These are phyloP conservation scores for Nomada hirtipes DNA, from an alignment of 2,888 invertebrate genomes.

Conservation along the genomic window DNA sequence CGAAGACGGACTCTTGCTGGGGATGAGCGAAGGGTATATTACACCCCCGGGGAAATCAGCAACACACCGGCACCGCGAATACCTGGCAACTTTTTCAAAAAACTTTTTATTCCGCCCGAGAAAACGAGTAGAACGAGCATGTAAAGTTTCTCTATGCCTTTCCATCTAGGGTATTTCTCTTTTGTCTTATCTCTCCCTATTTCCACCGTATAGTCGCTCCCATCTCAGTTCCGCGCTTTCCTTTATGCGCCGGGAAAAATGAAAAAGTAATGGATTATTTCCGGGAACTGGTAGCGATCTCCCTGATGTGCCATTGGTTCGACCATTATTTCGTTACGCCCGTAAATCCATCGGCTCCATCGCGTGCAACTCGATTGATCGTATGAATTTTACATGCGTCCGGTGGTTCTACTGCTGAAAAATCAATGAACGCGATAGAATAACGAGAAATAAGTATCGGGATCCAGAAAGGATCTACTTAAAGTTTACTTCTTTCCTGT, in stretches of 20 bases:
- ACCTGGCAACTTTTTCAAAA: conserved; percentile 51
- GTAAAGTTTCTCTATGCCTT: conserved; percentile 41
- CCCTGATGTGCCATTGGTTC: conserved; percentile 30
- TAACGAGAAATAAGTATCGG: not conserved
- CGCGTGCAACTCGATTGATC: conserved; percentile 13
- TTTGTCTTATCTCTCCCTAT: conserved; percentile 22
- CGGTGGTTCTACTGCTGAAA: not conserved
- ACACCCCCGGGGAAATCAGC: conserved; percentile 66
- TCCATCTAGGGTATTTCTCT: conserved; percentile 35
- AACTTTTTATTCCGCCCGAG: conserved; percentile 53
- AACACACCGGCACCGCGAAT: conserved; percentile 58
- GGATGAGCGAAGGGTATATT: conserved; percentile 40
- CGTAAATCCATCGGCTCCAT: conserved; percentile 29
- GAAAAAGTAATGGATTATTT: conserved; percentile 49
- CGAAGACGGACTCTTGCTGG: not conserved
- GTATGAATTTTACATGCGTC: conserved; percentile 30
- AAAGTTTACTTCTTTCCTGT: too few relatives aligned
- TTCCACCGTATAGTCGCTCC: not conserved
- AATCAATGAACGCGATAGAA: not conserved
- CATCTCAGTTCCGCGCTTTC: not conserved
- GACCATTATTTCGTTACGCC: conserved; percentile 35
- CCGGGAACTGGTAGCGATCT: conserved; percentile 31
- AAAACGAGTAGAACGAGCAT: conserved; percentile 39
- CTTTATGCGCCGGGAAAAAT: conserved; percentile 26
- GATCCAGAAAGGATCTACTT: too few relatives aligned